Conservation (phyloP, 1,140 invertebrate species). For the Rhagoletis pomonella region DNA sequence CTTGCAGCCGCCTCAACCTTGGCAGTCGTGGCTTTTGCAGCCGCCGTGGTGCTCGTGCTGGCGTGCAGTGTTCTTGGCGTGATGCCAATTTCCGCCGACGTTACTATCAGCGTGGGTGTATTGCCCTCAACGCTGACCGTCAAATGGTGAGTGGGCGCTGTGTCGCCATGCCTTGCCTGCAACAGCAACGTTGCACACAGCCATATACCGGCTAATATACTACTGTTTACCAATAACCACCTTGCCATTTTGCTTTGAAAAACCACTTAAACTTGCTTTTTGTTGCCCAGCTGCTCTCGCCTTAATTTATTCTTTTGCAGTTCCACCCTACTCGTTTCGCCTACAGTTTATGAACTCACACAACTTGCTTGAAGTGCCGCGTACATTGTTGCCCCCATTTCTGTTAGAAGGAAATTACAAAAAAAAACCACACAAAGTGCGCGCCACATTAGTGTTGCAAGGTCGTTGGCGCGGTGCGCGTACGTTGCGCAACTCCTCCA, state of each 20-base stretch:
- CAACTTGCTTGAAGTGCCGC: not conserved
- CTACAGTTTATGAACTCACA: not conserved
- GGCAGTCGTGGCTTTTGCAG: not conserved
- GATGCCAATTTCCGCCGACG: constrained; percentile 59
- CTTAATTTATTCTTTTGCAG: not conserved
- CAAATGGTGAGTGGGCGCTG: constrained; percentile 60
- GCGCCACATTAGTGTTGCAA: constrained; percentile 8
- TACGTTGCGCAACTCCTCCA: not conserved
- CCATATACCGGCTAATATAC: not conserved
- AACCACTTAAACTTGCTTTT: not conserved
- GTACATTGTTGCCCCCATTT: constrained; percentile 25
- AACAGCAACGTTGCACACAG: not conserved
- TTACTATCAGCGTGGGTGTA: constrained; percentile 62
- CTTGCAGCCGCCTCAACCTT: not conserved
- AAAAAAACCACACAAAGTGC: not conserved
- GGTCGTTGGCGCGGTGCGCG: not conserved
- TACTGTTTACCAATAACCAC: not conserved
- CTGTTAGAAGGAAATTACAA: not conserved
- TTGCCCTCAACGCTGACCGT: constrained; percentile 62
- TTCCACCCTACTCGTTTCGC: not conserved
- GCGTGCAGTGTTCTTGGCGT: constrained; percentile 46
- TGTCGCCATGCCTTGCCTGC: not conserved
- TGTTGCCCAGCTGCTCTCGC: not conserved
- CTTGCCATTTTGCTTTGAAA: constrained; percentile 24
- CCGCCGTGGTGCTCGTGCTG: not conserved